Conservation (phyloP, 2,888 invertebrate genomes). For the Microctonus brassicae region DNA sequence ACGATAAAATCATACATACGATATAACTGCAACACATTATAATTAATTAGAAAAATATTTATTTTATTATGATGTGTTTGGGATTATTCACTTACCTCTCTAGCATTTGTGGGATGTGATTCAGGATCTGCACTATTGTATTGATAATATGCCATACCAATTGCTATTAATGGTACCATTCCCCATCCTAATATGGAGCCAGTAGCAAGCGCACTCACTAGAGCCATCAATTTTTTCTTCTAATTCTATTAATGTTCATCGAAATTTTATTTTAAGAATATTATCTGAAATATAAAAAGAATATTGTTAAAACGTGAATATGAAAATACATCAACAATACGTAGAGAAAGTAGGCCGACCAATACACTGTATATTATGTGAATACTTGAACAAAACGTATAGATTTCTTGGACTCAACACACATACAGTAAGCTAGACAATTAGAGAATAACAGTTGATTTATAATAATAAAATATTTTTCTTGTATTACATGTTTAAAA, state of each 20-base stretch:
- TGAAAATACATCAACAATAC: constrained; percentile 7
- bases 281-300: neutral
- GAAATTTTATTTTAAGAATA: neutral
- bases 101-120: constrained; percentile 79
- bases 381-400: too few species aligned
- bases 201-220: constrained; percentile 69
- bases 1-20: constrained; percentile 89
- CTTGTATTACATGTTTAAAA: neutral
- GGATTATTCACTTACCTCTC: constrained; percentile 72
- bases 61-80: neutral
- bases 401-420: neutral
- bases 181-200: constrained; percentile 76
- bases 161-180: constrained; percentile 84
- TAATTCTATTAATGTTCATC: constrained; percentile 41
- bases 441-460: too few species aligned
- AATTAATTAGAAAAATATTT: constrained; percentile 2
- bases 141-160: constrained; percentile 84
- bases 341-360: constrained; percentile 32
- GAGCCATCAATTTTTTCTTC: constrained; percentile 62
- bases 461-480: neutral
- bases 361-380: too few species aligned
- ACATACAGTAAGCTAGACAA: too few species aligned
- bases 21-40: constrained; percentile 76
- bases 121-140: constrained; percentile 88
- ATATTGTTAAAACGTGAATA: constrained; percentile 16